Evolutionary conservation across 2,113 vertebrate species (phyloP).

Genomic region (Bufo bufo): DNA sequence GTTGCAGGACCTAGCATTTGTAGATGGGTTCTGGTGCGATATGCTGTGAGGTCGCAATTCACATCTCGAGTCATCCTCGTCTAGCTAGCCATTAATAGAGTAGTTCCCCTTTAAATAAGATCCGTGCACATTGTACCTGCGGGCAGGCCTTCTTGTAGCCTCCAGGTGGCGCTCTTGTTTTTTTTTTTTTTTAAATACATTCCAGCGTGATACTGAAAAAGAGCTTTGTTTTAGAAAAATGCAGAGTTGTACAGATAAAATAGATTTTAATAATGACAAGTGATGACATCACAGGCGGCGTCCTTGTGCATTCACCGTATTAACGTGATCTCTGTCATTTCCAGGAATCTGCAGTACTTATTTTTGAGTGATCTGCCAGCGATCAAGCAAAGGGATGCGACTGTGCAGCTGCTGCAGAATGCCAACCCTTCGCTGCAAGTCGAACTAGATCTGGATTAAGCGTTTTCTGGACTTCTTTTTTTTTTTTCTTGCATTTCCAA

Average conservation of each 20-base stretch:
- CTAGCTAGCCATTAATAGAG: too few species aligned
- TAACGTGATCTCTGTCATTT: conserved; percentile 20
- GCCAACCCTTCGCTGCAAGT: conserved; percentile 82
- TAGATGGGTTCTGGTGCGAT: neutral
- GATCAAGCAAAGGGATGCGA: conserved; percentile 78
- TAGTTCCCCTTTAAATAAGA: neutral
- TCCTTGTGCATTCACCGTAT: neutral
- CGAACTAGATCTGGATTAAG: conserved; percentile 76
- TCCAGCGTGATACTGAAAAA: too few species aligned
- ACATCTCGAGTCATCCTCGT: too few species aligned
- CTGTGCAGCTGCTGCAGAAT: conserved; percentile 74
- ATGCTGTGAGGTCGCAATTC: neutral
- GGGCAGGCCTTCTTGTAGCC: neutral
- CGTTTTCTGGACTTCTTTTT: neutral
- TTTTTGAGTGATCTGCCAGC: conserved; percentile 91
- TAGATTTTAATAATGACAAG: too few species aligned
- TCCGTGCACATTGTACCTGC: neutral
- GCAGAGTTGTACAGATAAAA: too few species aligned
- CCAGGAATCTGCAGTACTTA: conserved; percentile 87
- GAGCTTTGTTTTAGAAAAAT: too few species aligned
- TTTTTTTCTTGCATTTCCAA: neutral
- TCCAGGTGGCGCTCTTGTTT: neutral
- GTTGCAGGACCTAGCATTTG: neutral
- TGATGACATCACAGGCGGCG: too few species aligned
- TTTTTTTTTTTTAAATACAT: too few species aligned